phyloP scores from a whole-genome alignment of 2,888 invertebrate genomes.

The Trisateles emortualis region DNA sequence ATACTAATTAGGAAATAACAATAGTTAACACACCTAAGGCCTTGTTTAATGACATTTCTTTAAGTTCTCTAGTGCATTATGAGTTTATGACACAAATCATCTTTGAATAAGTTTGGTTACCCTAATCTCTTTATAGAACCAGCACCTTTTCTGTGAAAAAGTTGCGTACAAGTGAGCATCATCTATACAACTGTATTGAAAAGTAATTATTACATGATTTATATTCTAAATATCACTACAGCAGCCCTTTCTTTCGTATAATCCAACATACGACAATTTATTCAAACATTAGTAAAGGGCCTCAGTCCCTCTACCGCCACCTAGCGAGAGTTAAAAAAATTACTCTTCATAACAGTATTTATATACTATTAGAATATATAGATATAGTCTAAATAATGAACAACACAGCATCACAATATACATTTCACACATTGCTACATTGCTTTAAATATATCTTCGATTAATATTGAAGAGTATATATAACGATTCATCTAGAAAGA shows the following conservation, averaged over 20 bases:
- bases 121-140: conserved; percentile 1
- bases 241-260: not conserved
- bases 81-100: conserved; percentile 32
- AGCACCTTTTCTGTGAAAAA: conserved; percentile 1
- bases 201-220: conserved; percentile 12
- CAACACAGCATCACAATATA: conserved; percentile 36
- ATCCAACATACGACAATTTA: too few species aligned
- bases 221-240: conserved; percentile 7
- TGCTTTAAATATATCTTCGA: conserved; percentile 43
- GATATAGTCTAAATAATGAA: conserved; percentile 10
- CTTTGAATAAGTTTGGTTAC: conserved; percentile 5
- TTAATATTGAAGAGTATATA: conserved; percentile 48
- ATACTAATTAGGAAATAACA: conserved; percentile 62
- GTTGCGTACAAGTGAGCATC: conserved; percentile 5
- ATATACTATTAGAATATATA: not conserved
- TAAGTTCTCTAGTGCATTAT: conserved; percentile 33
- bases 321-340: conserved; percentile 16
- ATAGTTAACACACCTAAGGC: conserved; percentile 77
- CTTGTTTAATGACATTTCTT: conserved; percentile 56
- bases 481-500: conserved; percentile 39
- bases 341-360: conserved; percentile 20
- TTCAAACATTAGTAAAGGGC: too few species aligned
- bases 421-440: conserved; percentile 42
- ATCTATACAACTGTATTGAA: conserved; percentile 14
- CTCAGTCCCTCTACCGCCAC: conserved; percentile 12